Base-by-base conservation (phyloP, 2,113 vertebrate genomes). In the Anguilla japonica region DNA sequence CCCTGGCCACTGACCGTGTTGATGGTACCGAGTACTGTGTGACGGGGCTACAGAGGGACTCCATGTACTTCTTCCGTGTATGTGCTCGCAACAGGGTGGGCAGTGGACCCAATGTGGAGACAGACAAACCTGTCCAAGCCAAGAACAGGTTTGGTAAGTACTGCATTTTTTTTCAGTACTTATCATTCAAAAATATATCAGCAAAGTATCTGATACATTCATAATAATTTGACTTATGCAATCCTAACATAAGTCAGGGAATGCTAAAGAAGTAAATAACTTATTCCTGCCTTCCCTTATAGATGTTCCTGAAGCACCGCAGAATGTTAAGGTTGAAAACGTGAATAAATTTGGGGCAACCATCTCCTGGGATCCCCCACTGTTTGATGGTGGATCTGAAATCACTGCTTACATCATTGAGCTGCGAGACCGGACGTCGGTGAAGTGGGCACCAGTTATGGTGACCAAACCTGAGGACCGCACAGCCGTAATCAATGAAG, bases 301-400 rank as follows among this genome's bases (percentile, higher is more conserved):
- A 99, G 98, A 98, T 88, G 97, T 99, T 91, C 98, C 98, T 22
- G 98, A 98, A 11, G 95, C 98, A 91, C 98, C 98, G 91, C 93
- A 97, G 88, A 99, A 99, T 87, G 96, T 99, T 18, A 90, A 94
- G 26, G 96, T 98, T 82, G 96, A 92, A 11, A 96, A 99, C 63
- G 98, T 99, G 80, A 97, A 94, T 87, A 97, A 97, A 89, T 99
- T 97, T 89, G 97, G 98, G 90, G 98, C 97, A 90, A 97, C 97
- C 0, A 92, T 99, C 84, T 97, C 95, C 82, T 99, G 98, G 98
- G 97, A 99, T 85, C 95, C 96, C 41, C 98, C 98, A 7, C 94
- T 95, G 87, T 98, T 96, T 0, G 97, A 99, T 83, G 98, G 98
- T 84, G 98, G 98, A 79, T 96, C 98, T 87, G 96, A 96, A 60